A percentile compares a stretch with the other conserved stretches of the same genome.
phyloP scores from a whole-genome alignment of 2,888 invertebrate species.

The Patella caerulea region DNA sequence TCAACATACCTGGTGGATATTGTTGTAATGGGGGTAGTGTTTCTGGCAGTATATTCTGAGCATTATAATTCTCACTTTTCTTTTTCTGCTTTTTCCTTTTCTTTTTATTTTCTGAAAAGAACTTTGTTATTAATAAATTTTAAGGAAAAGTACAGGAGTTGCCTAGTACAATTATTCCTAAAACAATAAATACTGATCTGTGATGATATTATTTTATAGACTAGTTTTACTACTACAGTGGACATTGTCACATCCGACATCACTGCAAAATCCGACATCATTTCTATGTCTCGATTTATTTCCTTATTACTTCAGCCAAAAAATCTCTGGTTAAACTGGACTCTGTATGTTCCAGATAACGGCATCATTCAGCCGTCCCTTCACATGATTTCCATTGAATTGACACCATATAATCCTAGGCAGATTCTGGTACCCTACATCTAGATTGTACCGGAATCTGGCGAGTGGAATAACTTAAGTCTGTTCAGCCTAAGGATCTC shows the following conservation, averaged over 20 bases:
- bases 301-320: too few species aligned
- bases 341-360: not conserved
- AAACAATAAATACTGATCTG: not conserved
- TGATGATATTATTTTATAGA: not conserved
- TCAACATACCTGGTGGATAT: not conserved
- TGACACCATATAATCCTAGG: too few species aligned
- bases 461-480: too few species aligned
- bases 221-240: not conserved
- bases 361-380: not conserved
- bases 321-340: too few species aligned
- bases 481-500: too few species aligned
- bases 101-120: slow-evolving; percentile 29
- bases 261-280: too few species aligned
- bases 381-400: too few species aligned
- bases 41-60: not conserved
- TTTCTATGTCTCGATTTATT: too few species aligned
- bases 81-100: slow-evolving; percentile 18
- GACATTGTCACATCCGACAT: too few species aligned
- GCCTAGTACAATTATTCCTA: not conserved
- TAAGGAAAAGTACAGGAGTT: not conserved
- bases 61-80: slow-evolving; percentile 1
- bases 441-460: too few species aligned
- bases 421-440: too few species aligned
- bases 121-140: not conserved
- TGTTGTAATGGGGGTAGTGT: not conserved